Base-by-base conservation (phyloP, 2,113 vertebrate species). In the Scytalopus superciliaris region DNA sequence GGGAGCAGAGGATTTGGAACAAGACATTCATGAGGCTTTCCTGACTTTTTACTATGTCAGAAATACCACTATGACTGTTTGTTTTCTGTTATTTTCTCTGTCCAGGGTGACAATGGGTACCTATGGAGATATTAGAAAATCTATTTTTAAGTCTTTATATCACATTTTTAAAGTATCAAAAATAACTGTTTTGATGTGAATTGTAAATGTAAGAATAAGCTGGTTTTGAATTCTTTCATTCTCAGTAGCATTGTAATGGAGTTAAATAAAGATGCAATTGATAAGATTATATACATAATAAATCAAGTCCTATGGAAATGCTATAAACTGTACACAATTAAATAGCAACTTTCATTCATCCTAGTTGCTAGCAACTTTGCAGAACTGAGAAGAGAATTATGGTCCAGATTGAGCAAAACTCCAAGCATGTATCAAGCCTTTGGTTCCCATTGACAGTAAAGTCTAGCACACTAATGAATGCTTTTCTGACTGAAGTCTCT, bases 311-410 rank as follows among this genome's bases (percentile, higher is more conserved):
- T 87, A 67, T 83, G 35, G 75, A 93, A 96, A 90, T 76, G 57
- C 49, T 93, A 68, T 88, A 77, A 94, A 83, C 80, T 42, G 7
- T 84, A 56, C 14, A 63, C 55, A 67, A 72, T 96, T 93, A 90
- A 95, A 93, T 47, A 86, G 45, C 50, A 83, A 75, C 90, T 92
- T 94, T 93, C 94, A 88, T 67, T 52, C 76, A 84, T 92, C 76
- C 84, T 64, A 56, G 56, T 81, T 90, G 67, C n/a, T 67, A 90
- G 69, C 39, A 80, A 53, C 31, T 56, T 86, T 14, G 25, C 84
- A 78, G 47, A 84, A 83, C 3, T 66, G 59, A 70, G 62, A 84
- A 85, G 30, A 95, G 78, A 93, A 68, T 88, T 87, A 92, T 53
- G 28, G 52, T 64, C 76, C 67, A 44, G 30, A 74, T 24, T 52